These are phyloP conservation scores for Cancer borealis DNA, from an alignment of 2,888 invertebrate genomes.

Conservation along the genomic window DNA sequence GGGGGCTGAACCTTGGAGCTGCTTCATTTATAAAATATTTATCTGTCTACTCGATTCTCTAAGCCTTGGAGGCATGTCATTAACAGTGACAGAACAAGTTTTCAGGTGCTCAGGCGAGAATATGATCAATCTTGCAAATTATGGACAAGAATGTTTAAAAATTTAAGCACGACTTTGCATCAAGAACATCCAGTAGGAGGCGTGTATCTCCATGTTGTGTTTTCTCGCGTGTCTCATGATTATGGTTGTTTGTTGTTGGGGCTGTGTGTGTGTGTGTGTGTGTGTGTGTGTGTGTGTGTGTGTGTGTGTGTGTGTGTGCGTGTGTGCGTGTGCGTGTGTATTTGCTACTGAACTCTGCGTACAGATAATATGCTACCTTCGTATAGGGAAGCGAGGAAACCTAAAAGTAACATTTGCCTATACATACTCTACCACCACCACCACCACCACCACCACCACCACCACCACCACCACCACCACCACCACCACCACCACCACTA, in stretches of 20 bases:
- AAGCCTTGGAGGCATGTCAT: not conserved
- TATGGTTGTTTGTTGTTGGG: not conserved
- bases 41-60: not conserved
- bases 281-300: slow-evolving; percentile 60
- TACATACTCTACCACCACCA: not conserved
- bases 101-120: slow-evolving; percentile 5
- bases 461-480: not conserved
- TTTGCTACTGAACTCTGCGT: not conserved
- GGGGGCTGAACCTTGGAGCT: not conserved
- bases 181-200: not conserved
- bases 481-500: not conserved
- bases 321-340: slow-evolving; percentile 52
- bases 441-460: not conserved
- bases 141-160: slow-evolving; percentile 23
- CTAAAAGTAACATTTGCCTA: not conserved
- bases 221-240: not conserved
- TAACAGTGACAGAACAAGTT: not conserved
- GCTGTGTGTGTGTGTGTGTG: not conserved
- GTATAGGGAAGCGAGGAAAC: not conserved
- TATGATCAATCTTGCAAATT: slow-evolving; percentile 37
- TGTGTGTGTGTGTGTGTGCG: slow-evolving; percentile 58
- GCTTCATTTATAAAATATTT: slow-evolving; percentile 6
- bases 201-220: not conserved
- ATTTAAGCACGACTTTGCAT: not conserved
- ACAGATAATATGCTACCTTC: not conserved